Conservation (phyloP, 2,888 invertebrate genomes). For the Ligdia adustata region DNA sequence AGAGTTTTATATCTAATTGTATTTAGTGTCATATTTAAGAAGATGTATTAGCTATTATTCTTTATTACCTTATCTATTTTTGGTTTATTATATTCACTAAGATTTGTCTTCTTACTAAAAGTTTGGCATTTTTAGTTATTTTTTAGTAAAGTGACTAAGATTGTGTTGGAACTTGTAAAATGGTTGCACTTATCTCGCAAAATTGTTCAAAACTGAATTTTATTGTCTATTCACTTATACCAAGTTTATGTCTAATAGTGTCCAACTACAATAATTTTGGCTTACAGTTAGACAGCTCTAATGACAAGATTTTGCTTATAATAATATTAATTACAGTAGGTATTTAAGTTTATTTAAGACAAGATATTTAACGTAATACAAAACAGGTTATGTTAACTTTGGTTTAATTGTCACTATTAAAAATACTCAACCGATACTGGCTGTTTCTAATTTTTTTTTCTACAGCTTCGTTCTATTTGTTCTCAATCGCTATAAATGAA, state of each 20-base stretch:
- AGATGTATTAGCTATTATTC: no score
- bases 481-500: no score
- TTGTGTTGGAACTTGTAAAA: slow-evolving; percentile 1
- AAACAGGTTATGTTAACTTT: no score
- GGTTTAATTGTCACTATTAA: no score
- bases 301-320: slow-evolving; percentile 24
- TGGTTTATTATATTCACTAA: no score
- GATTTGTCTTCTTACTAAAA: no score
- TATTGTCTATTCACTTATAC: slow-evolving; percentile 66
- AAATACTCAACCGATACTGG: no score
- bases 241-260: slow-evolving; percentile 26
- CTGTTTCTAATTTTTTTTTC: no score
- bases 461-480: no score
- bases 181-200: slow-evolving; percentile 1
- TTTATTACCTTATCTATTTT: no score
- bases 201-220: slow-evolving; percentile 36
- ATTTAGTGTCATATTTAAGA: no score
- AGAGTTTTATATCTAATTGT: no score
- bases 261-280: slow-evolving; percentile 27
- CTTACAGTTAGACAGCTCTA: slow-evolving; percentile 23
- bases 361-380: background rate
- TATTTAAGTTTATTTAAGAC: background rate
- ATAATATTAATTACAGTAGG: background rate
- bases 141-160: background rate
- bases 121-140: slow-evolving; percentile 8